Base-by-base conservation (phyloP, 1,140 invertebrate genomes). In the Mactra quadrangularis region DNA sequence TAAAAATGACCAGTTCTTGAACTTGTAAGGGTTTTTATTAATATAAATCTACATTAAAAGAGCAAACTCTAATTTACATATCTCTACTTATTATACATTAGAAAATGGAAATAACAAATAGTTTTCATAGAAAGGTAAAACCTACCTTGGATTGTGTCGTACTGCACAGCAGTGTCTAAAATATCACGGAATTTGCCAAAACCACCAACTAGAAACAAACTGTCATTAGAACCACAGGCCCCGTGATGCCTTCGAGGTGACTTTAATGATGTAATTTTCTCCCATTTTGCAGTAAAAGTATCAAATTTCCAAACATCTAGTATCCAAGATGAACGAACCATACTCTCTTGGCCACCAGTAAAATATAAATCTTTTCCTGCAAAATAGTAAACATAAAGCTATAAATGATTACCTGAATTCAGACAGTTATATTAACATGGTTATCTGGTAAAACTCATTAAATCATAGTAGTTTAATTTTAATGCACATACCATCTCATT, bases 171-270 rank as follows among this genome's bases (percentile, higher is more conserved):
- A 33, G 53, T 71, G 38, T 35, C 38, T n/a, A 82, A 52, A 19
- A 60, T 82, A 25, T 60, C 55, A 25, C 78, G 55, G 31, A 57
- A 82, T 47, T 72, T 82, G 29, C 68, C 68, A 72, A 82, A 82
- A 13, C 78, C 78, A n/a, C 78, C 78, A 33, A 82, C 41, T 1
- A 82, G 53, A 50, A 50, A 82, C 3, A 82, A 22, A n/a, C 66
- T 62, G 66, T 27, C 31, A 7, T 62, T n/a, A 27, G 66, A 59
- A 13, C 52, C 45, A 72, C 78, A 82, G 25, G 68, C 53, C 3
- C 66, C 78, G 47, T 82, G 78, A 33, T 82, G 66, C 50, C 78
- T 53, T 19, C 78, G 31, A 9, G 66, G 66, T 33, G 41, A 55
- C 41, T 31, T 13, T 15, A 72, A 41, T 35, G 31, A 31, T 1